A percentile compares a stretch with the other conserved stretches of the same genome.
phyloP scores from a whole-genome alignment of 2,888 invertebrate genomes.

The Drosophila nr. medialis region DNA sequence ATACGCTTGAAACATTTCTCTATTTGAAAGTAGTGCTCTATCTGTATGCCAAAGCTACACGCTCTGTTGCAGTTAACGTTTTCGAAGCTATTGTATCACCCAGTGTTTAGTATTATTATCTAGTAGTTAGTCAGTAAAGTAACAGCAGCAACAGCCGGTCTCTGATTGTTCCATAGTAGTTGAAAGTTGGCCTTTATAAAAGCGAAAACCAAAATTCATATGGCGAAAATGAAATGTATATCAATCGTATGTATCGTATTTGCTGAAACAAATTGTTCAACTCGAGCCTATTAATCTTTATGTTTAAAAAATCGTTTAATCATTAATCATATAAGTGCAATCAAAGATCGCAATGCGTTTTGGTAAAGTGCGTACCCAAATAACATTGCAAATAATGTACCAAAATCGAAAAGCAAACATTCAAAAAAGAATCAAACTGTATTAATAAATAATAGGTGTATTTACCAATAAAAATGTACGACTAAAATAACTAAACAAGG shows the following conservation, averaged over 20 bases:
- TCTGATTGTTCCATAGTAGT: slow-evolving; percentile 54
- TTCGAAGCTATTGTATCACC: slow-evolving; percentile 61
- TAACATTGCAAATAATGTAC: slow-evolving; percentile 43
- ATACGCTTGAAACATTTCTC: slow-evolving; percentile 51
- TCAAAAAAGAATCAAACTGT: slow-evolving; percentile 59
- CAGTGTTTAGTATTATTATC: slow-evolving; percentile 64
- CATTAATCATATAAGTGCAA: slow-evolving; percentile 31
- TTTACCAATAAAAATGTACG: slow-evolving; percentile 71
- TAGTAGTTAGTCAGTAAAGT: slow-evolving; percentile 61
- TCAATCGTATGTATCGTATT: slow-evolving; percentile 66
- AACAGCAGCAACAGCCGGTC: slow-evolving; percentile 40
- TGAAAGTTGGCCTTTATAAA: slow-evolving; percentile 42
- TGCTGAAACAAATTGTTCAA: slow-evolving; percentile 64
- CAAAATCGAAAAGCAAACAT: slow-evolving; percentile 50
- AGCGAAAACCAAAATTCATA: slow-evolving; percentile 34
- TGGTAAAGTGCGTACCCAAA: slow-evolving; percentile 37
- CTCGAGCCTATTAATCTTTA: slow-evolving; percentile 44
- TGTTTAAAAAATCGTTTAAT: slow-evolving; percentile 35
- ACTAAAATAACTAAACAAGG: slow-evolving; percentile 28
- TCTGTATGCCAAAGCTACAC: slow-evolving; percentile 45
- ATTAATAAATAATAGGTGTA: slow-evolving; percentile 69
- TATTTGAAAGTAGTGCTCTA: slow-evolving; percentile 51
- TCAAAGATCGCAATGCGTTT: slow-evolving; percentile 37
- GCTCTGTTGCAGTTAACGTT: slow-evolving; percentile 56
- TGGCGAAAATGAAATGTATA: slow-evolving; percentile 47